A percentile compares a stretch with the other conserved stretches of the same genome.
phyloP scores from a whole-genome alignment of 1,140 invertebrate species.

The Eueides isabella region DNA sequence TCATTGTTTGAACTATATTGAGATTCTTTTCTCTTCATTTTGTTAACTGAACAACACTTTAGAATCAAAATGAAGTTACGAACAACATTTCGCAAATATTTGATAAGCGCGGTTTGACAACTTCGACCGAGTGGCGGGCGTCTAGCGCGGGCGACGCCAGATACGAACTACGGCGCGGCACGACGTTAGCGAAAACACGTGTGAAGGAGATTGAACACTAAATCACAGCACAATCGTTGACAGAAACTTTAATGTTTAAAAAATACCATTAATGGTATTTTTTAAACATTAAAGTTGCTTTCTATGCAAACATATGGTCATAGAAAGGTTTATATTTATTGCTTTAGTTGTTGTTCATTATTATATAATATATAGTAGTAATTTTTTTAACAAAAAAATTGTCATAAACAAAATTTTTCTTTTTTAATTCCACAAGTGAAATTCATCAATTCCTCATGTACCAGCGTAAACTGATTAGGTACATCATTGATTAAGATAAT shows the following conservation, averaged over 20 bases:
- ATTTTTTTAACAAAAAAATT: too few relatives aligned
- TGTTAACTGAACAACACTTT: slow-evolving; percentile 22
- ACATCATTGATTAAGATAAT: too few relatives aligned
- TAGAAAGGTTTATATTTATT: too few relatives aligned
- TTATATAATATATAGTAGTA: too few relatives aligned
- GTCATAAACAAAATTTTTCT: too few relatives aligned
- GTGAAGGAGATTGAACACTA: background rate
- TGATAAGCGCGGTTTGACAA: slow-evolving; percentile 30
- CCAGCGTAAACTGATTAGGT: too few relatives aligned
- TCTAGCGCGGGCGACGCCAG: slow-evolving; percentile 61
- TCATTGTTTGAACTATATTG: slow-evolving; percentile 50
- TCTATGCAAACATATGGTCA: background rate
- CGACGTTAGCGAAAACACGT: slow-evolving; percentile 5
- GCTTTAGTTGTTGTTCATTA: too few relatives aligned
- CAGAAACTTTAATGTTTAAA: background rate
- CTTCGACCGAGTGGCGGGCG: slow-evolving; percentile 47
- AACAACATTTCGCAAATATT: slow-evolving; percentile 58
- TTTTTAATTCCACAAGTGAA: too few relatives aligned
- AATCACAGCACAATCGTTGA: background rate
- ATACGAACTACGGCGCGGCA: slow-evolving; percentile 61
- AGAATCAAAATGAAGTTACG: slow-evolving; percentile 32
- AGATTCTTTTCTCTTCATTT: slow-evolving; percentile 67
- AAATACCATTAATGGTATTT: background rate
- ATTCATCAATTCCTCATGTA: too few relatives aligned
- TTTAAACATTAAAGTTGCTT: background rate